phyloP scores from a whole-genome alignment of 2,888 invertebrate genomes.

The Scaptomyza cyrtandrae region DNA sequence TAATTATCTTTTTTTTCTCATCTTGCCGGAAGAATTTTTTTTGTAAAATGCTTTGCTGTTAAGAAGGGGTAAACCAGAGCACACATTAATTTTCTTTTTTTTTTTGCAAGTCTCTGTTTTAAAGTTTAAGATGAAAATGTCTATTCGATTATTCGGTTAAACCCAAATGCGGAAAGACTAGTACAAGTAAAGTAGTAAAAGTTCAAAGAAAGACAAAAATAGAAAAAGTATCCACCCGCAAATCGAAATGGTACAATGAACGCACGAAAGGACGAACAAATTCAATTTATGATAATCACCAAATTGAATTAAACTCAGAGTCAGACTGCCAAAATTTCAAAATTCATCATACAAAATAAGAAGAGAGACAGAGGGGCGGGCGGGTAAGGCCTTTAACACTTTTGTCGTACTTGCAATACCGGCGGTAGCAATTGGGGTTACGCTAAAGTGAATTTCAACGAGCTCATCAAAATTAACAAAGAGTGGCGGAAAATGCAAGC shows the following conservation, averaged over 20 bases:
- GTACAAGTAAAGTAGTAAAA: background rate
- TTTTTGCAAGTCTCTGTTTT: background rate
- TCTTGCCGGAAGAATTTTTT: background rate
- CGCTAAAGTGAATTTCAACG: conserved; percentile 71
- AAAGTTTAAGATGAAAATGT: background rate
- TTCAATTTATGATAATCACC: conserved; percentile 78
- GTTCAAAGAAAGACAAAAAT: conserved; percentile 21
- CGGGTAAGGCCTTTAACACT: conserved; percentile 62
- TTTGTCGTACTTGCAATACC: conserved; percentile 37
- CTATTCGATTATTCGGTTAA: background rate
- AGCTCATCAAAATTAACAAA: conserved; percentile 80
- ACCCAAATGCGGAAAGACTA: background rate
- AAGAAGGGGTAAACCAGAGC: background rate
- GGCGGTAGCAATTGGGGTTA: conserved; percentile 19
- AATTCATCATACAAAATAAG: conserved; percentile 71
- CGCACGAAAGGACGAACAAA: conserved; percentile 64
- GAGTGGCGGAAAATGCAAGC: conserved; percentile 78
- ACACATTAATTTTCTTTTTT: conserved; percentile 15
- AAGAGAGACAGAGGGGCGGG: background rate
- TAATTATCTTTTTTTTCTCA: conserved; percentile 5
- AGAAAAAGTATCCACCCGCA: conserved; percentile 15
- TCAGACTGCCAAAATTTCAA: conserved; percentile 73
- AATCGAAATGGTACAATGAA: conserved; percentile 25
- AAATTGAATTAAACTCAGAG: conserved; percentile 77
- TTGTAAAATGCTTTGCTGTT: background rate